Conservation (phyloP, 2,113 vertebrate species). For the Capra hircus region DNA sequence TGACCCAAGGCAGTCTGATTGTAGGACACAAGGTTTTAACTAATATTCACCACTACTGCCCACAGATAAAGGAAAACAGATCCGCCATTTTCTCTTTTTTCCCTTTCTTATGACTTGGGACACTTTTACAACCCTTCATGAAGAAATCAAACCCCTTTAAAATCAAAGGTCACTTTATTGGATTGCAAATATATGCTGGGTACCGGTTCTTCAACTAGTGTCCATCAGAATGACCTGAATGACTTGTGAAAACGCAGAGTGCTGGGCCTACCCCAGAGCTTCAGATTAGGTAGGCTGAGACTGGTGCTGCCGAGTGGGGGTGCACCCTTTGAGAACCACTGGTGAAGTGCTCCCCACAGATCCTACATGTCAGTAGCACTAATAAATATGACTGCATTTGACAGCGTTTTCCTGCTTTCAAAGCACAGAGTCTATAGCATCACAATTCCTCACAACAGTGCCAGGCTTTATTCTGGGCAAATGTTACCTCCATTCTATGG, state of each 20-base stretch:
- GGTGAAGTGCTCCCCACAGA: rapidly evolving
- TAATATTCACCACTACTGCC: background rate
- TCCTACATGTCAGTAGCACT: too few relatives aligned
- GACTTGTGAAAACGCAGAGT: background rate
- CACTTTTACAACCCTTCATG: background rate
- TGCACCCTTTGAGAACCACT: background rate
- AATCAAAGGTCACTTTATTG: background rate
- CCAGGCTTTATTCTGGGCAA: background rate
- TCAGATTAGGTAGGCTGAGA: background rate
- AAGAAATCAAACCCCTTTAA: background rate
- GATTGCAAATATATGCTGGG: background rate
- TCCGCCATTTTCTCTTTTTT: background rate
- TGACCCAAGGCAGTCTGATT: background rate
- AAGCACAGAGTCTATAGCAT: background rate
- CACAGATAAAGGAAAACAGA: background rate
- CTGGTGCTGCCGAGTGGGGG: rapidly evolving
- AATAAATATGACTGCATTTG: background rate
- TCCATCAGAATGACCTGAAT: background rate
- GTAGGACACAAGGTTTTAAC: background rate
- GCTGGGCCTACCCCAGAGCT: background rate
- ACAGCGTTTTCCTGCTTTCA: background rate
- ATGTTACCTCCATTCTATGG: background rate
- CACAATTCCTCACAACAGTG: background rate
- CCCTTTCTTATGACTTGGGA: background rate
- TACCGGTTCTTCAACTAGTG: background rate